These are phyloP conservation scores for Ormyrus thymus DNA, from an alignment of 2,888 invertebrate species.

Conservation along the genomic window DNA sequence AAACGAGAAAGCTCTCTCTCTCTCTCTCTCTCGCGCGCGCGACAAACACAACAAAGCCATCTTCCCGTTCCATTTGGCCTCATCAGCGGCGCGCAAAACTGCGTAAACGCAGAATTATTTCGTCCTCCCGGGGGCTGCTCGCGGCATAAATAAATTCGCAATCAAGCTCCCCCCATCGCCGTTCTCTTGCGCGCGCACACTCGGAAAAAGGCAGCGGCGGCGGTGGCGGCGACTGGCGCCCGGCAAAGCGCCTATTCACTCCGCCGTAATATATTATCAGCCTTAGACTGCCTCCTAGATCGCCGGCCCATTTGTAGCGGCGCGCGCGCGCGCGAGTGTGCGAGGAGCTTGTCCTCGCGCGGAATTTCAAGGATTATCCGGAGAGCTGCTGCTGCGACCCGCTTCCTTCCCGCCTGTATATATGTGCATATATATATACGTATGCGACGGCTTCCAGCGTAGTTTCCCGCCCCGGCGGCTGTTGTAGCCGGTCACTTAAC, in stretches of 20 bases:
- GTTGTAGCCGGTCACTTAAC: background rate
- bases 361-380: slow-evolving; percentile 49
- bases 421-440: background rate
- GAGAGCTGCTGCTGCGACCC: background rate
- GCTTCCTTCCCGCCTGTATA: background rate
- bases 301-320: slow-evolving; percentile 16
- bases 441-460: background rate
- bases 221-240: background rate
- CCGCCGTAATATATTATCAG: slow-evolving; percentile 56
- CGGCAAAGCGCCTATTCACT: slow-evolving; percentile 55
- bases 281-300: slow-evolving; percentile 19
- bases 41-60: slow-evolving; percentile 17
- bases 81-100: background rate
- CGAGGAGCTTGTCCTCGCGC: slow-evolving; percentile 21
- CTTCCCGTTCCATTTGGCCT: slow-evolving; percentile 4
- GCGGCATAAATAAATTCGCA: slow-evolving; percentile 46
- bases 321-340: background rate
- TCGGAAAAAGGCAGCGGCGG: background rate
- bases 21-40: too few species aligned
- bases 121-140: slow-evolving; percentile 5
- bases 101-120: slow-evolving; percentile 15
- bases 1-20: background rate
- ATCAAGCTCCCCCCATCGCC: slow-evolving; percentile 30
- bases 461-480: background rate
- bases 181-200: background rate